Evolutionary conservation across 2,113 vertebrate genomes (phyloP), one percentile per base, ranked within the genome.

Genomic region (Podarcis cretensis): DNA sequence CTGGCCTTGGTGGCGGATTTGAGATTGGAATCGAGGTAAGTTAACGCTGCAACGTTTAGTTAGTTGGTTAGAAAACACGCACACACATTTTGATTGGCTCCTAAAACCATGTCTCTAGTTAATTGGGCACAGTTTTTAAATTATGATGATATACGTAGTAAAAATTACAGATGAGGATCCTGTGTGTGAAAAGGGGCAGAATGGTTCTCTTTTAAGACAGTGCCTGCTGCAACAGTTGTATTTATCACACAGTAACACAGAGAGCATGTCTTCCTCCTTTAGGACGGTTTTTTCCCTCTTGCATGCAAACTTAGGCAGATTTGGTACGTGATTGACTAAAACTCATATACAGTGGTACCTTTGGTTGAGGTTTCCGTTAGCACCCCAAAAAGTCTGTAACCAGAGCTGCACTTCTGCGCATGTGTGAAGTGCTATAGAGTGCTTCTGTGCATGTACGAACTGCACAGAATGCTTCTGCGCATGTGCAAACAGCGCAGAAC

Each of bases 1-100:
- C 99, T 35, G 99, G 99, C 27, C 97, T 99, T 35, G 99, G 99
- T 54, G 99, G 98, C 94, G 99, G 99, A 91, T 99, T 99, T 90
- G 98, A 99, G 95, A 98, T 99, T 25, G 99, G 99, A 77, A 97
- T 99, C 83, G 99, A 99, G 98, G 99, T 99, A 94, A 91, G 97
- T 89, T 43, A 83, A 7, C 16, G 27, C n/a, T 81, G n/a, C 30
- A 35, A 14, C 10, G 9, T 81, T 32, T 35, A 8, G 18, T 35
- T 6, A 5, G 12, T 12, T 71, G 13, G 27, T 23, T 71, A 30
- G 30, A 54, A 18, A 32, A 35, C 10, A 16, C 6, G 5, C 30
- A 14, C 3, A 32, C 20, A 2, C 27, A 68, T 25, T 77, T 80
- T 32, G 18, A 59, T 73, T 27, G 27, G 30, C 48, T 12, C 48